These are phyloP conservation scores for Brachyistius frenatus DNA, from an alignment of 2,113 vertebrate genomes.

Conservation along the genomic window DNA sequence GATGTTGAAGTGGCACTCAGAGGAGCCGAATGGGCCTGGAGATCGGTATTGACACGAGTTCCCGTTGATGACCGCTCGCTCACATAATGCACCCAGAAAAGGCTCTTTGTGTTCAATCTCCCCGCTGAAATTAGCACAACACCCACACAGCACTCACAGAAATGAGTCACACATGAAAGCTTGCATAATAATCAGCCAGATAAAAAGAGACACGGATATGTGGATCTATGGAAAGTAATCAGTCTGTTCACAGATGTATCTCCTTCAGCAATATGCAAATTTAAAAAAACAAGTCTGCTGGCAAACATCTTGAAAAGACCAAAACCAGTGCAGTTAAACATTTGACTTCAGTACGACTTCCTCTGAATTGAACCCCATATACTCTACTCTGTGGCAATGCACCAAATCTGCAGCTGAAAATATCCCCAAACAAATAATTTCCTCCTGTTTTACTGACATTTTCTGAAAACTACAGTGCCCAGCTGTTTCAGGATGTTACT, in stretches of 20 bases:
- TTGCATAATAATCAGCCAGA: conserved; percentile 43
- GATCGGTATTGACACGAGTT: conserved; percentile 15
- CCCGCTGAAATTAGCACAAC: conserved; percentile 42
- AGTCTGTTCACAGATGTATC: background rate
- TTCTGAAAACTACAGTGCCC: background rate
- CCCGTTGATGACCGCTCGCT: conserved; percentile 22
- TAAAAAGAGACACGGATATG: conserved; percentile 6
- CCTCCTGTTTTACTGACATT: no score
- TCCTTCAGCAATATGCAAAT: background rate
- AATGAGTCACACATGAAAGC: conserved; percentile 50
- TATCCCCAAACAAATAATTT: no score
- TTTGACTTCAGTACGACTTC: no score
- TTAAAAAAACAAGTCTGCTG: background rate
- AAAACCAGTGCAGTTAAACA: background rate
- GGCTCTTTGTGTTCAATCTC: conserved; percentile 38
- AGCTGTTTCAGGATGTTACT: no score
- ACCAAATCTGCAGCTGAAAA: no score
- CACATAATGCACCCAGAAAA: conserved; percentile 62
- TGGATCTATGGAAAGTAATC: conserved; percentile 4
- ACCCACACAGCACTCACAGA: conserved; percentile 59
- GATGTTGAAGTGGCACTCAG: conserved; percentile 57
- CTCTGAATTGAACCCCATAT: background rate
- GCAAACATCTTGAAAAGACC: conserved; percentile 3
- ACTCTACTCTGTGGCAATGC: no score
- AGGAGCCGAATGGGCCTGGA: conserved; percentile 28